Evolutionary conservation across 2,113 vertebrate species (phyloP).

Genomic region (Corynorhinus townsendii): DNA sequence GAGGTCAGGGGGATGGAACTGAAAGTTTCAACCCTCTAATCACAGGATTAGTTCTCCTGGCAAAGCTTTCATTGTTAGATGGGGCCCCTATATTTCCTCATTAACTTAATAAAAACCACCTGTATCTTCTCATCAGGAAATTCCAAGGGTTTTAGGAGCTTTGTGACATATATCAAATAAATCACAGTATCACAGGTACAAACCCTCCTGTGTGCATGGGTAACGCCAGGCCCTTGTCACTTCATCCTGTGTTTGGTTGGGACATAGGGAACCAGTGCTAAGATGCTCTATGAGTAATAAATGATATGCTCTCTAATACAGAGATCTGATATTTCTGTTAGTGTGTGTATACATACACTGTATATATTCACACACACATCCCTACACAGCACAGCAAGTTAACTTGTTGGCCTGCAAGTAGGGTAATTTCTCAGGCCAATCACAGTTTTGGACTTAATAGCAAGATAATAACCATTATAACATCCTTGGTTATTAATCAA

Average conservation of each 20-base stretch:
- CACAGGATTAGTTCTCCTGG: neutral
- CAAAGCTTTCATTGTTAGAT: neutral
- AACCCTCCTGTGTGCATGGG: neutral
- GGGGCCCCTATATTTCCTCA: neutral
- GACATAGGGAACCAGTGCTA: neutral
- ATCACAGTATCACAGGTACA: neutral
- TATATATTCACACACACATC: neutral
- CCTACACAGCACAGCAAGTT: neutral
- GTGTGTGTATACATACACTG: neutral
- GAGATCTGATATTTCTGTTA: neutral
- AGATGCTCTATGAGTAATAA: neutral
- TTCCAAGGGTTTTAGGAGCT: neutral
- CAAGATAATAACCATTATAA: neutral
- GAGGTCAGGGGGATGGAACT: neutral
- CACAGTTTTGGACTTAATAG: neutral
- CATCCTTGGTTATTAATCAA: slow-evolving; percentile 24
- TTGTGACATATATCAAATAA: neutral
- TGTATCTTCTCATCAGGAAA: neutral
- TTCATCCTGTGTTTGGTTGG: neutral
- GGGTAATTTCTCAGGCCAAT: neutral
- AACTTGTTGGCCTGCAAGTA: neutral
- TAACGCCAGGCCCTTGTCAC: neutral
- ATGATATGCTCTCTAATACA: neutral
- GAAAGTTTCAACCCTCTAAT: neutral
- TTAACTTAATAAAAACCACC: neutral